Evolutionary conservation across 2,113 vertebrate genomes (phyloP).

Genomic region (Festucalex cinctus): DNA sequence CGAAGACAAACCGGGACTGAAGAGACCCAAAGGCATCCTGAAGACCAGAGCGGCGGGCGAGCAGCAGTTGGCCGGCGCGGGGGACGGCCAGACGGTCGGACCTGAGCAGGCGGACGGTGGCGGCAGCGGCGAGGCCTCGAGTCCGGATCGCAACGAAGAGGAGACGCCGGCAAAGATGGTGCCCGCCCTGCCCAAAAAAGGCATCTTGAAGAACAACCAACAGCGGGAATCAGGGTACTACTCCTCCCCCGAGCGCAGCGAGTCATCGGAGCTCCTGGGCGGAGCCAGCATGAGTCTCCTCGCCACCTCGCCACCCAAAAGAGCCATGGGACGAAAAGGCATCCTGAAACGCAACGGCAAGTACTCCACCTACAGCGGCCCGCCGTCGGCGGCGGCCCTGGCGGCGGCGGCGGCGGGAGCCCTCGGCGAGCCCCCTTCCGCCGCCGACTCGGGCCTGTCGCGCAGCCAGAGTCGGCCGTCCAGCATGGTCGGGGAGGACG

Average conservation of each 20-base stretch:
- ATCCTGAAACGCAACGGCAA: constrained; percentile 94
- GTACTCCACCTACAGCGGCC: constrained; percentile 79
- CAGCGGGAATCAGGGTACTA: constrained; percentile 93
- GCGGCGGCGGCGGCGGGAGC: constrained; percentile 40
- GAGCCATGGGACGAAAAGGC: constrained; percentile 79
- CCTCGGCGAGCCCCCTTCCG: constrained; percentile 52
- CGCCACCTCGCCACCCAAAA: constrained; percentile 65
- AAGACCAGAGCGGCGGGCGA: constrained; percentile 86
- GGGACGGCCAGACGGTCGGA: constrained; percentile 62
- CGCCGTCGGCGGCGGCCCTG: constrained; percentile 48
- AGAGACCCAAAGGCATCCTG: constrained; percentile 94
- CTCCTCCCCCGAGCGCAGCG: constrained; percentile 92
- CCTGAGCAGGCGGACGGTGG: constrained; percentile 43
- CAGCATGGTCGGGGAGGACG: constrained; percentile 87
- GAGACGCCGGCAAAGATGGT: constrained; percentile 72
- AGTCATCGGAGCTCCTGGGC: constrained; percentile 89
- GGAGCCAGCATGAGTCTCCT: constrained; percentile 61
- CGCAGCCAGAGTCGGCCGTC: constrained; percentile 91
- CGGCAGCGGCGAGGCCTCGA: constrained; percentile 68
- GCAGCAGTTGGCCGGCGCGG: constrained; percentile 82
- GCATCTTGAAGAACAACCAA: constrained; percentile 95
- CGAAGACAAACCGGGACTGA: constrained; percentile 81
- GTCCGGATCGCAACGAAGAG: constrained; percentile 71
- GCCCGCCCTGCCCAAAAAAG: constrained; percentile 90
- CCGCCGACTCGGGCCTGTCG: constrained; percentile 78